These are phyloP conservation scores for Schizotus pectinicornis DNA, from an alignment of 2,888 invertebrate genomes.

Conservation along the genomic window DNA sequence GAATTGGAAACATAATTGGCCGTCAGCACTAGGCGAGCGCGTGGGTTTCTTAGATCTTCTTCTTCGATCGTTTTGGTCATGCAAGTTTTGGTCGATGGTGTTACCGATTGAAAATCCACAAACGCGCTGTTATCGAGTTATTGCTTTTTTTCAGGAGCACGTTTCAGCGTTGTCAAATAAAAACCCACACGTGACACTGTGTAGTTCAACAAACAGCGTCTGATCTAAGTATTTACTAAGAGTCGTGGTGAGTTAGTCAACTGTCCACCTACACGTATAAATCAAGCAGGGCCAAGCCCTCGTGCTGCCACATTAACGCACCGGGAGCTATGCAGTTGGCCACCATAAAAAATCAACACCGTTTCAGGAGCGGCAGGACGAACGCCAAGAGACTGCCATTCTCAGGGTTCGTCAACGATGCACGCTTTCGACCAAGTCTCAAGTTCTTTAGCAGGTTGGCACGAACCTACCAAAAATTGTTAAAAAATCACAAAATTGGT, in stretches of 20 bases:
- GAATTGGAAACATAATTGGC: constrained; percentile 7
- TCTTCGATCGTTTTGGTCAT: constrained; percentile 4
- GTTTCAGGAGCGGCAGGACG: too few species aligned
- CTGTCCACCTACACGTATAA: constrained; percentile 15
- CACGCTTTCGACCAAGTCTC: too few species aligned
- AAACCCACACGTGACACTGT: constrained; percentile 16
- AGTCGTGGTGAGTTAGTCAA: constrained; percentile 16
- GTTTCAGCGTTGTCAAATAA: constrained; percentile 21
- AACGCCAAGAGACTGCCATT: too few species aligned
- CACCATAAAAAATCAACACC: too few species aligned
- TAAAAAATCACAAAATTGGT: too few species aligned
- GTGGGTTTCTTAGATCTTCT: constrained; percentile 1
- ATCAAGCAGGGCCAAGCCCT: constrained; percentile 12
- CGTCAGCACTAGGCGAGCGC: constrained; percentile 9
- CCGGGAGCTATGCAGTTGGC: too few species aligned
- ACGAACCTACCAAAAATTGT: too few species aligned
- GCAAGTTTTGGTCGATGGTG: too few species aligned
- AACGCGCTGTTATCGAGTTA: not conserved
- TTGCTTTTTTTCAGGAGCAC: constrained; percentile 12
- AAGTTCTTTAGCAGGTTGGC: too few species aligned
- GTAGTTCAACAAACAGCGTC: constrained; percentile 15
- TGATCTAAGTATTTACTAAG: constrained; percentile 21
- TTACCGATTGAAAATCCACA: too few species aligned
- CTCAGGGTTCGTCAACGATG: too few species aligned
- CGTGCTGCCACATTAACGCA: not conserved